Conservation (phyloP, 2,888 invertebrate genomes). For the Leucoma salicis region DNA sequence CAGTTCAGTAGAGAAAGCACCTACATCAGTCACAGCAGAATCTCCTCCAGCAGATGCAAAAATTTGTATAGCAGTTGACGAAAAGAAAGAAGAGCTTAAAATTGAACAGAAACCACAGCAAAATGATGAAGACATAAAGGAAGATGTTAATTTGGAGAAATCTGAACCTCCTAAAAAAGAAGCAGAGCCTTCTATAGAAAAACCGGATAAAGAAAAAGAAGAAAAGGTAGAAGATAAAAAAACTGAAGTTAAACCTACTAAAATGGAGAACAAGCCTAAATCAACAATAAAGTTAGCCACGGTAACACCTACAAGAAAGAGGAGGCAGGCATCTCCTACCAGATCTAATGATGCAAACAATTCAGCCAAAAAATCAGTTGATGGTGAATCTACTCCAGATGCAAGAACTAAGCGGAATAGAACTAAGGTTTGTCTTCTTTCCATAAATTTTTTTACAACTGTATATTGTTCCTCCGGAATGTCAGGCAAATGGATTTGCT, state of each 20-base stretch:
- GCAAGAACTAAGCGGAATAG: conserved; percentile 70
- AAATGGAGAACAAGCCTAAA: conserved; percentile 64
- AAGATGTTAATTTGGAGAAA: conserved; percentile 44
- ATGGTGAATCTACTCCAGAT: conserved; percentile 64
- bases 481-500: too few species aligned
- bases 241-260: conserved; percentile 48
- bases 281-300: conserved; percentile 80
- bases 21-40: conserved; percentile 47
- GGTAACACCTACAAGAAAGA: conserved; percentile 78
- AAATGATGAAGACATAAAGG: conserved; percentile 42
- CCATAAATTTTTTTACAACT: too few species aligned
- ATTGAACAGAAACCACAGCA: conserved; percentile 39
- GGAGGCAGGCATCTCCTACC: conserved; percentile 76
- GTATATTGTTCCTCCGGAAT: too few species aligned
- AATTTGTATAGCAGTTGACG: conserved; percentile 50
- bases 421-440: conserved; percentile 59
- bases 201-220: conserved; percentile 41
- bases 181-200: conserved; percentile 12
- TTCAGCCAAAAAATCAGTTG: conserved; percentile 60
- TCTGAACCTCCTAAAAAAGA: conserved; percentile 37
- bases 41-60: conserved; percentile 49
- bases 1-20: conserved; percentile 53
- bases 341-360: conserved; percentile 57
- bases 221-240: conserved; percentile 57
- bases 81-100: conserved; percentile 50